A percentile compares a stretch with the other conserved stretches of the same genome.
phyloP scores from a whole-genome alignment of 2,888 invertebrate species.

The Allygus modestus region DNA sequence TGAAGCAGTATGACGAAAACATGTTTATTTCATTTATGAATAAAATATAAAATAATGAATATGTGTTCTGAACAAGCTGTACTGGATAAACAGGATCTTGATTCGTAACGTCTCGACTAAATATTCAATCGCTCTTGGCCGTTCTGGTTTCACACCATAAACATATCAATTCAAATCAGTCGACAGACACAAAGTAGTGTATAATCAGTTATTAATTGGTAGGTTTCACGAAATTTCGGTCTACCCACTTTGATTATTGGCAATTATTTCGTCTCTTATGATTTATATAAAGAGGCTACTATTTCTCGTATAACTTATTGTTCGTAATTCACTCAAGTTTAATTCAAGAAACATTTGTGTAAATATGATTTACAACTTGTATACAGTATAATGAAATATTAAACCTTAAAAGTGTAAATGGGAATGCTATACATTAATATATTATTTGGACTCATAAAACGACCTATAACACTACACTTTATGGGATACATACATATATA shows the following conservation, averaged over 20 bases:
- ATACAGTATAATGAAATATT: too few relatives aligned
- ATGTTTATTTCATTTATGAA: not conserved
- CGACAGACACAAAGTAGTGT: constrained; percentile 7
- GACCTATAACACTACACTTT: too few relatives aligned
- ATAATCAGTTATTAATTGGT: constrained; percentile 24
- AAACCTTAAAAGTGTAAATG: too few relatives aligned
- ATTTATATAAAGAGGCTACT: not conserved
- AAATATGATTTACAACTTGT: too few relatives aligned
- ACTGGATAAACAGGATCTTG: not conserved
- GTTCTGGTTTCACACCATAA: constrained; percentile 24
- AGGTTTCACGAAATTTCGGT: constrained; percentile 21
- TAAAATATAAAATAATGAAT: not conserved
- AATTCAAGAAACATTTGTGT: too few relatives aligned
- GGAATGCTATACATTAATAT: too few relatives aligned
- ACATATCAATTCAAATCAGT: constrained; percentile 38
- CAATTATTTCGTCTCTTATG: not conserved
- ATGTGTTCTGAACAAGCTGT: not conserved
- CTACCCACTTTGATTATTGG: not conserved
- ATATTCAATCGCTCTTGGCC: constrained; percentile 13
- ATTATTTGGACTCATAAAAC: too few relatives aligned
- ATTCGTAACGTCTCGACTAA: constrained; percentile 3
- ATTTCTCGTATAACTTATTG: too few relatives aligned
- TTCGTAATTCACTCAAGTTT: too few relatives aligned
- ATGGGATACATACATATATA: too few relatives aligned
- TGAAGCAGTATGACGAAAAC: too few relatives aligned